A percentile compares a stretch with the other conserved stretches of the same genome.
Conservation (phyloP, 2,888 invertebrate species). For the Acrobasis repandana region DNA sequence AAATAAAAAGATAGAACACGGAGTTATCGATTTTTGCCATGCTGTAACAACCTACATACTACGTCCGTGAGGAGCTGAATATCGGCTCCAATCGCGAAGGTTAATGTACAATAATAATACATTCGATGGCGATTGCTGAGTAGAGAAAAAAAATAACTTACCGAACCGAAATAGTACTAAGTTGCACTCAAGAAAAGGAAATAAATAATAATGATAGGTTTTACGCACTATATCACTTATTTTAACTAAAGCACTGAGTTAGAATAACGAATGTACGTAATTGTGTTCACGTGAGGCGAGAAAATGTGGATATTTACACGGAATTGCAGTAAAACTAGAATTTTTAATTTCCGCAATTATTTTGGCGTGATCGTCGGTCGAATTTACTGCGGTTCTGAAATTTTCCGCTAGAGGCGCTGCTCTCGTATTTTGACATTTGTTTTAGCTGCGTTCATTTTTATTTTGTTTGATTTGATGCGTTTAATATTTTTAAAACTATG, state of each 20-base stretch:
- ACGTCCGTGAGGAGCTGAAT: not conserved
- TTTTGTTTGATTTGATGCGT: not conserved
- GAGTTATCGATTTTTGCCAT: conserved; percentile 13
- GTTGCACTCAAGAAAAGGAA: conserved; percentile 29
- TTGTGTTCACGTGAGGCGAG: conserved; percentile 22
- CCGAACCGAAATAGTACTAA: conserved; percentile 33
- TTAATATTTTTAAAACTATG: too few species aligned
- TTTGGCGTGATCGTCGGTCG: conserved; percentile 11
- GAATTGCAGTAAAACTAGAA: conserved; percentile 17
- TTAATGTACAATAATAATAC: conserved; percentile 9
- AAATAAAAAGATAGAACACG: not conserved
- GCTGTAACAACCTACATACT: not conserved
- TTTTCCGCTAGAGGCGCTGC: conserved; percentile 21
- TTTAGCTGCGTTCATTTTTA: conserved; percentile 11
- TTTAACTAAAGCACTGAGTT: conserved; percentile 9
- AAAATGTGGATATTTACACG: conserved; percentile 4
- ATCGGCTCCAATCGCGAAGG: not conserved
- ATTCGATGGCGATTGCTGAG: conserved; percentile 23
- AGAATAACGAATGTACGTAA: conserved; percentile 17
- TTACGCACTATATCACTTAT: conserved; percentile 17
- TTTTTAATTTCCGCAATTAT: conserved; percentile 13
- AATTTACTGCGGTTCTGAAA: conserved; percentile 3
- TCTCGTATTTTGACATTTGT: conserved; percentile 26
- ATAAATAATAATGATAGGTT: conserved; percentile 30
- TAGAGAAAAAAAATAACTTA: conserved; percentile 45